Conservation (phyloP, 2,113 vertebrate species). For the Psilopogon haemacephalus region DNA sequence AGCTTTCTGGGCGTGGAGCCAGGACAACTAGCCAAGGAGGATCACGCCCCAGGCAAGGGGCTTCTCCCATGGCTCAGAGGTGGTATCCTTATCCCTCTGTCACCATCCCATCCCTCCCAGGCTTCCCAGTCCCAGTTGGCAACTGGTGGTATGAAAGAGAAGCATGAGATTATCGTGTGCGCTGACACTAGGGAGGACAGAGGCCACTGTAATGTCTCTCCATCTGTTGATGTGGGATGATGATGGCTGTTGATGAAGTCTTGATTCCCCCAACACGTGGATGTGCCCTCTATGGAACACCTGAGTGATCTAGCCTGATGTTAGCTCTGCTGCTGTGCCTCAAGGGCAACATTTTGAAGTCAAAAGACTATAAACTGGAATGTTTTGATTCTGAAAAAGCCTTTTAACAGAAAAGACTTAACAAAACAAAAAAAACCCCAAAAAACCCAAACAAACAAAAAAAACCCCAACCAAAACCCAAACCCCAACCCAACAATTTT, state of each 20-base stretch:
- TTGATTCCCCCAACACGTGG: not conserved
- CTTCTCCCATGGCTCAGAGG: not conserved
- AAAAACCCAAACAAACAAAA: too few relatives aligned
- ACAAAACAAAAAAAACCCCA: not conserved
- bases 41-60: slow-evolving; percentile 2
- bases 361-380: not conserved
- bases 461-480: too few relatives aligned
- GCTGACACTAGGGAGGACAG: not conserved
- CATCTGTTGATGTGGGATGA: not conserved
- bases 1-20: not conserved
- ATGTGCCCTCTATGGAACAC: not conserved
- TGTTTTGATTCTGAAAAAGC: not conserved
- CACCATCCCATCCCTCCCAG: not conserved
- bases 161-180: accelerated
- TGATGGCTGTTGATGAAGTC: not conserved
- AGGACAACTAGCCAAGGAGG: slow-evolving; percentile 1
- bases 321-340: not conserved
- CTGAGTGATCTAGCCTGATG: accelerated
- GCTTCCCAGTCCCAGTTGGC: not conserved
- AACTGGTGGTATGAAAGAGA: not conserved
- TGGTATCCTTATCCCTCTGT: not conserved
- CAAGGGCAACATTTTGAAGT: not conserved
- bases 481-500: not conserved
- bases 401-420: not conserved
- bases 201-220: not conserved